Conservation (phyloP, 2,797 vertebrate species). For the Anas georgica region DNA sequence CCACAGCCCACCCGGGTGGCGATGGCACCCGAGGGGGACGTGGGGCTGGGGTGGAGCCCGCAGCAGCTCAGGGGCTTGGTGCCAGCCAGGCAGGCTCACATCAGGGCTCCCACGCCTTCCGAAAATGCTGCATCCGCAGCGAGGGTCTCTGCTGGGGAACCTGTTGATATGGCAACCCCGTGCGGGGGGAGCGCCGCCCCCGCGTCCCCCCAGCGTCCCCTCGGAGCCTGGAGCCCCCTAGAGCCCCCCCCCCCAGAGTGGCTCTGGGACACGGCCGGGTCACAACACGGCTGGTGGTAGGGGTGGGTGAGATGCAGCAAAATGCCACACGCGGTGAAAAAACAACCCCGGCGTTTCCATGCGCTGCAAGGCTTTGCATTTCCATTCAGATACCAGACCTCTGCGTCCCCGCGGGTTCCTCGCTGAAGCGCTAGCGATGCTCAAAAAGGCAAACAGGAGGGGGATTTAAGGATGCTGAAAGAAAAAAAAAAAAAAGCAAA, state of each 20-base stretch:
- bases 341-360: background rate
- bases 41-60: background rate
- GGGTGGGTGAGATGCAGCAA: background rate
- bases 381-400: background rate
- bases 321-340: background rate
- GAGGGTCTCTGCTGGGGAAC: background rate
- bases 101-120: background rate
- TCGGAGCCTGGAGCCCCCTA: fast-evolving
- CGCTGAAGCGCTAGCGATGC: background rate
- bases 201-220: fast-evolving
- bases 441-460: background rate
- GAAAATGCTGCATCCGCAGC: background rate
- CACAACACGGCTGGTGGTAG: fast-evolving
- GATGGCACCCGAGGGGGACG: fast-evolving
- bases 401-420: fast-evolving
- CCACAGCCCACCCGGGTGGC: background rate
- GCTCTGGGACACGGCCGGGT: background rate
- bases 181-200: fast-evolving
- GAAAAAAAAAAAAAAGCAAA: background rate
- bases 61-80: fast-evolving
- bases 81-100: fast-evolving
- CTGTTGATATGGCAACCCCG: constrained; percentile 47
- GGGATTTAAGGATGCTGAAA: background rate
- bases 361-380: background rate
- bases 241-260: background rate